phyloP scores from a whole-genome alignment of 2,113 vertebrate genomes.

The Scalopus aquaticus region DNA sequence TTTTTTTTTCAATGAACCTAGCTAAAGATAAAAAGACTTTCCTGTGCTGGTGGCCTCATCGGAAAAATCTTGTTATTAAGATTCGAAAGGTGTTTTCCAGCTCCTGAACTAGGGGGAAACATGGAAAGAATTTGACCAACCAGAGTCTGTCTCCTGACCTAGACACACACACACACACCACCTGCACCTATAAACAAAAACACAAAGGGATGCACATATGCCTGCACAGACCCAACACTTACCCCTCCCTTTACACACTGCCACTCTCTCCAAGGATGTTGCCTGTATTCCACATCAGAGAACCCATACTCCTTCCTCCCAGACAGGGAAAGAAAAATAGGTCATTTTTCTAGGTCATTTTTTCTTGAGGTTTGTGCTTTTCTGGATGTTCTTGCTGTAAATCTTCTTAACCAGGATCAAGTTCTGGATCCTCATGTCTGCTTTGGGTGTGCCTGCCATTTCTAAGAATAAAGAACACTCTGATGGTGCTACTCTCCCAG shows the following conservation, averaged over 20 bases:
- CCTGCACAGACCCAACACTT: neutral
- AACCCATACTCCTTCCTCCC: rapidly evolving
- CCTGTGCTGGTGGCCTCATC: too few relatives aligned
- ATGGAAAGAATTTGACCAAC: neutral
- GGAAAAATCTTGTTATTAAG: neutral
- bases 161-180: neutral
- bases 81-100: neutral
- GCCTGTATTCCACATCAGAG: neutral
- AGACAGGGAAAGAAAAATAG: neutral
- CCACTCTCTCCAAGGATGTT: rapidly evolving
- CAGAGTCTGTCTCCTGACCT: neutral
- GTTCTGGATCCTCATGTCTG: rapidly evolving
- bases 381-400: neutral
- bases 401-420: neutral
- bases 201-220: neutral
- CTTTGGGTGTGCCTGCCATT: rapidly evolving
- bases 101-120: neutral
- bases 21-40: neutral
- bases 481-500: neutral
- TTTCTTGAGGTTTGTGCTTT: neutral
- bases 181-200: neutral
- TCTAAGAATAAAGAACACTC: neutral
- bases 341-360: neutral
- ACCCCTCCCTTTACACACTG: rapidly evolving
- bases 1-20: neutral